These are phyloP conservation scores for Resseliella maxima DNA, from an alignment of 2,888 invertebrate species.

Conservation along the genomic window DNA sequence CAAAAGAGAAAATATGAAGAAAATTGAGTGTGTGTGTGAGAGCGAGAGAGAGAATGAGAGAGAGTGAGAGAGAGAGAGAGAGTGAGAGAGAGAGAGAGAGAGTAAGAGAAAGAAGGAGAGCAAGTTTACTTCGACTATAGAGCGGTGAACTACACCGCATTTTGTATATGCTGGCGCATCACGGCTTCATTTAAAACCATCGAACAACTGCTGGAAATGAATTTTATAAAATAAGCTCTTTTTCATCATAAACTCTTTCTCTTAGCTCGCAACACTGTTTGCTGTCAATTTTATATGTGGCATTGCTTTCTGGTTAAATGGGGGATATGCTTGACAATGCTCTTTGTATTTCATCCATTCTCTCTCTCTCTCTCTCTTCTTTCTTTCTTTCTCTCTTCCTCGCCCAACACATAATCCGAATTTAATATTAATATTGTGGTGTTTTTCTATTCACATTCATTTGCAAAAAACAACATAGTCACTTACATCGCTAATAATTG, in stretches of 20 bases:
- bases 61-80: background rate
- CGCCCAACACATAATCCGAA: background rate
- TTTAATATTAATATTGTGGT: slow-evolving; percentile 21
- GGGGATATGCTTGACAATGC: background rate
- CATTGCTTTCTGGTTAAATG: background rate
- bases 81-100: background rate
- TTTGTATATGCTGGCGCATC: background rate
- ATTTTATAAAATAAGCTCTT: slow-evolving; percentile 17
- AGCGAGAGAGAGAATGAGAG: background rate
- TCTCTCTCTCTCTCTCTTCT: too few relatives aligned
- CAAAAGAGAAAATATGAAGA: background rate
- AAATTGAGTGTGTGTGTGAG: background rate
- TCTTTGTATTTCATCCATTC: background rate
- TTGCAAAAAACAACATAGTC: background rate
- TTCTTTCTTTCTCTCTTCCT: too few relatives aligned
- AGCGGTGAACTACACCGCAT: background rate
- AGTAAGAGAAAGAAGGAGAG: background rate
- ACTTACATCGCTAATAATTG: slow-evolving; percentile 37
- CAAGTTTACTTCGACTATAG: too few relatives aligned
- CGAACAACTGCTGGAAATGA: background rate
- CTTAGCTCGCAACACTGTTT: background rate
- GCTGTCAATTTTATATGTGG: background rate
- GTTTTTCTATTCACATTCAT: background rate
- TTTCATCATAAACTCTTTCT: background rate
- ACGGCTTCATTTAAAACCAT: background rate